Evolutionary conservation across 2,113 vertebrate species (phyloP), one percentile per base, ranked within the genome.

Genomic region (Ceuthmochares aereus): DNA sequence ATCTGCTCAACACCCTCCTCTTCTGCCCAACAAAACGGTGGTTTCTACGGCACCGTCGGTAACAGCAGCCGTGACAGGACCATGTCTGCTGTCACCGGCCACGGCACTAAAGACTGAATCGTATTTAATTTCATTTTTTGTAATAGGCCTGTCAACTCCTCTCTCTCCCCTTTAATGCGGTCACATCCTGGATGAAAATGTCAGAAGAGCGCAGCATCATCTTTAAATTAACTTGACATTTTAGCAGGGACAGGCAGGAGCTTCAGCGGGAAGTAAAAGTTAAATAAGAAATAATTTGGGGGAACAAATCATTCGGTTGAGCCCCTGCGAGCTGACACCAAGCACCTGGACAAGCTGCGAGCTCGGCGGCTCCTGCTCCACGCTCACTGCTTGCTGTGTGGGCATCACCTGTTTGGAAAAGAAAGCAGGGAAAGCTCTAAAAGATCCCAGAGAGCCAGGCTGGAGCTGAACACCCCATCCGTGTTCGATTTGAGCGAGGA

Each of bases 221-320:
- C 84, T 84, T 87, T 95, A 97, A 96, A 97, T 97, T 95, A 95
- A 96, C 84, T 79, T 95, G 97, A 96, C 97, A 95, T 97, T 97
- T 97, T 87, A 79, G 42, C 52, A 29, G 87, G 82, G 96, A 90
- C 69, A 49, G 1, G 72, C 81, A 70, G 87, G 52, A 85, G 84
- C 70, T 85, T 52, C 80, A 21, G 11, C 2, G 18, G 84, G 58
- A 88, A 90, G 78, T 52, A 55, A 2, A 87, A 95, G 84, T 59
- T 76, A 95, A 87, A 70, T 63, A 86, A 95, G 79, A 93, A 93
- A 94, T 67, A 90, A 95, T 67, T 34, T 49, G 72, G 75, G 84
- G 58, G 69, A 88, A 84, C 89, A 80, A 68, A 86, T 66, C 25
- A 9, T 66, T 4, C 10, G 27, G n/a, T 34, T 6, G 30, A 20